Base-by-base conservation (phyloP, 2,113 vertebrate species). In the Syngnathus scovelli region DNA sequence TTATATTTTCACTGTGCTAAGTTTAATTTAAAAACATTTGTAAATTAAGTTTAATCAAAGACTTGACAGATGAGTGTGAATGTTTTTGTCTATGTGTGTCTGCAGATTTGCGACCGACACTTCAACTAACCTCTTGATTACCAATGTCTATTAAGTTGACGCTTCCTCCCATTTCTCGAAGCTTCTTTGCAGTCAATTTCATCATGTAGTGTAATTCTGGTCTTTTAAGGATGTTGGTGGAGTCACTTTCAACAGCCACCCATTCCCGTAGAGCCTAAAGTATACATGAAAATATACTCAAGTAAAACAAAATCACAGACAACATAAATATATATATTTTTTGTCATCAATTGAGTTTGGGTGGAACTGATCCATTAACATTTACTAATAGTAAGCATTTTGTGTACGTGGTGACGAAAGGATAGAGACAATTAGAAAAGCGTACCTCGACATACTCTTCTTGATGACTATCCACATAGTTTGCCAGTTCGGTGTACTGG, bases 221-320 rank as follows among this genome's bases (percentile, higher is more conserved):
- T 68, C 94, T 87, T 71, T 90, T 91, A 0, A 59, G 7, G 0
- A 93, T 83, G 19, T 95, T 94, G 41, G 92, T 78, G 36, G 94
- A 98, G 74, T 95, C 91, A 0, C 95, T 97, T 84, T 95, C 87
- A 1, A 99, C 77, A 0, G 93, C 90, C 67, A 97, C 88, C 96
- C 96, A 98, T 12, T 94, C 89, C 43, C 88, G 83, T 23, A 98
- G 92, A 10, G 64, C 78, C 96, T 98, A 51, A 61, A 54, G 59
- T 9, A 60, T 51, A 76, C 18, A 71, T 13, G 0, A 46, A 33
- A 5, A 13, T 15, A 16, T 16, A 48, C 6, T 6, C 5, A 5
- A 48, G 5, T 48, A 5, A 43, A 43, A 4, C 41, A 48, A 0
- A 48, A 48, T 48, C 44, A 16, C 44, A 18, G 13, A 48, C 15